Base-by-base conservation (phyloP, 2,797 vertebrate genomes). In the Argyrosomus regius region DNA sequence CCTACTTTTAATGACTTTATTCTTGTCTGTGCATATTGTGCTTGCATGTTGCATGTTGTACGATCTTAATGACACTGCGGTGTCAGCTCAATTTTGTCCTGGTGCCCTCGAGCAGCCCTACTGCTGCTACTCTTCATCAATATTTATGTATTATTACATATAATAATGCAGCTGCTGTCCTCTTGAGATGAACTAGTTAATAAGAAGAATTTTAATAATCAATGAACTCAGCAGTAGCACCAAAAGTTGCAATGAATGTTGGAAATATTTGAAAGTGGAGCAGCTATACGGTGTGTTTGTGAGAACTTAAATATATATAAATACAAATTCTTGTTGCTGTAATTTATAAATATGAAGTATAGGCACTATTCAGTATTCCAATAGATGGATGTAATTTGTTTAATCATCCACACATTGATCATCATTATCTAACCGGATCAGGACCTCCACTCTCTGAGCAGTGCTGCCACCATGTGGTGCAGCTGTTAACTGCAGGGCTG, bases 381-480 rank as follows among this genome's bases (percentile, higher is more conserved):
- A 8, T 28, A 7, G 16, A 26, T 16, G 9, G 16, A 26, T 20
- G 13, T 12, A 1, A 20, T 69, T 56, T 69, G 53, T 63, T 45
- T 6, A 17, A 46, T 60, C n/a, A 45, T 0, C 5, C 14, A 16
- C 13, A n/a, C 14, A 22, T 31, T 31, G 28, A 35, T 24, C 6
- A 57, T 26, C 17, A 14, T 12, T 7, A n/a, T 50, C n/a, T 4
- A 18, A 17, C 26, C 13, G 22, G 4, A 20, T 10, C 12, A 24
- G 58, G 35, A 28, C 9, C 39, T 1, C 14, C 5, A 4, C 24
- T 22, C 7, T 48, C 11, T 28, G 46, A 48, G 16, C 67, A 69
- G 43, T 39, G 22, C 59, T 80, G 64, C 75, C 64, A 49, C 59
- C 70, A 22, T 56, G 79, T 80, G 82, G 73, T 48, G 10, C 1